Evolutionary conservation across 2,888 invertebrate species (phyloP), one percentile per base, ranked within the genome.

Genomic region (Lasioglossum marginatum): DNA sequence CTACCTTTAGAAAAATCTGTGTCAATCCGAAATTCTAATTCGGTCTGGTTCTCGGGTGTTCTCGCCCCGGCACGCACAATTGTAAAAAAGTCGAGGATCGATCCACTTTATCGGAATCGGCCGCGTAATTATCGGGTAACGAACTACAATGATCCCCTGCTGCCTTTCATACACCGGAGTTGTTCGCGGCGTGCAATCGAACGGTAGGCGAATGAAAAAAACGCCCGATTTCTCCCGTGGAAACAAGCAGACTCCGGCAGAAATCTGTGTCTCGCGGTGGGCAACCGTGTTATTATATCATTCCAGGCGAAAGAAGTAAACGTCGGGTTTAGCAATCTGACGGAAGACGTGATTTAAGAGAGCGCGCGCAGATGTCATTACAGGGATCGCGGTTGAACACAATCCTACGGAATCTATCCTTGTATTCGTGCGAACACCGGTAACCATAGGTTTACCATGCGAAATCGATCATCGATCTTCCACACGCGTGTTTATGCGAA

Each of bases 211-310:
- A n/a, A 23, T 10, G 40, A 77, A 68, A 83, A 76, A 82, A 40
- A 70, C 8, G 23, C 34, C 19, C 10, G 66, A 68, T 68, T 68
- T 68, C 78, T 71, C 60, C 77, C 77, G 79, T 81, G 73, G 82
- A 82, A 79, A 84, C 74, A 68, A 48, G 60, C 77, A 34, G 45
- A 45, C 45, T 45, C 81, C 73, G 57, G 60, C 70, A 66, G 45
- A 83, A 72, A 71, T 57, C 81, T 77, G 77, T 80, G 77, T 84
- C 45, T 34, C 73, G 34, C 86, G 78, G 74, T 77, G 72, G 79
- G 77, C 88, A 86, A 79, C 82, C 78, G 79, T 90, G 81, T 90
- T 87, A 92, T 92, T 92, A 92, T 90, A 85, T 88, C 88, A 87
- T 92, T 92, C 85, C 82, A 57, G 45, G 16, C 57, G 87, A 74